Conservation (phyloP, 2,797 vertebrate species). For the Coregonus ussuriensis region DNA sequence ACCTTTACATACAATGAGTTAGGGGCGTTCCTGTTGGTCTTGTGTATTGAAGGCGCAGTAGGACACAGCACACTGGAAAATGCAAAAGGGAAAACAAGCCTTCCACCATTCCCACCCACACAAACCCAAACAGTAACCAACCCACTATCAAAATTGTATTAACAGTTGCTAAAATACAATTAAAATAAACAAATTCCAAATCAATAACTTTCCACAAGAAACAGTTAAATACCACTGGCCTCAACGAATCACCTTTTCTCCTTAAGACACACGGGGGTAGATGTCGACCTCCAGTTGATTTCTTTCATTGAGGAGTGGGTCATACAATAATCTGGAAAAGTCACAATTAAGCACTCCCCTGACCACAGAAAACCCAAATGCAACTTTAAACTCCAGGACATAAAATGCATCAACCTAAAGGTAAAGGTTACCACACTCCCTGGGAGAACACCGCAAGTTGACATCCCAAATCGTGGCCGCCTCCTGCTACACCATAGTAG, state of each 20-base stretch:
- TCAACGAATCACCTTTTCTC: conserved; percentile 66
- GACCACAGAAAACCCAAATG: conserved; percentile 58
- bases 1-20: conserved; percentile 79
- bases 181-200: conserved; percentile 23
- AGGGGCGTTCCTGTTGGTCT: conserved; percentile 75
- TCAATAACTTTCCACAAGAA: conserved; percentile 61
- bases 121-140: conserved; percentile 35
- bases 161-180: conserved; percentile 41
- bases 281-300: conserved; percentile 52
- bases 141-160: conserved; percentile 36
- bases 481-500: conserved; percentile 61
- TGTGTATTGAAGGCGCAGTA: conserved; percentile 76
- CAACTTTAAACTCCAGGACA: conserved; percentile 58
- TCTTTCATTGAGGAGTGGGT: conserved; percentile 55
- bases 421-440: conserved; percentile 69
- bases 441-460: conserved; percentile 39
- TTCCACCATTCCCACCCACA: conserved; percentile 63
- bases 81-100: conserved; percentile 71
- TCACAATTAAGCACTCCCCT: conserved; percentile 74
- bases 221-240: conserved; percentile 69
- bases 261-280: conserved; percentile 52
- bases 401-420: conserved; percentile 61
- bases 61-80: conserved; percentile 81
- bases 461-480: conserved; percentile 21
- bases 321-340: conserved; percentile 78